These are phyloP conservation scores for Botrylloides violaceus DNA, from an alignment of 23 tunicate genomes.

Conservation along the genomic window DNA sequence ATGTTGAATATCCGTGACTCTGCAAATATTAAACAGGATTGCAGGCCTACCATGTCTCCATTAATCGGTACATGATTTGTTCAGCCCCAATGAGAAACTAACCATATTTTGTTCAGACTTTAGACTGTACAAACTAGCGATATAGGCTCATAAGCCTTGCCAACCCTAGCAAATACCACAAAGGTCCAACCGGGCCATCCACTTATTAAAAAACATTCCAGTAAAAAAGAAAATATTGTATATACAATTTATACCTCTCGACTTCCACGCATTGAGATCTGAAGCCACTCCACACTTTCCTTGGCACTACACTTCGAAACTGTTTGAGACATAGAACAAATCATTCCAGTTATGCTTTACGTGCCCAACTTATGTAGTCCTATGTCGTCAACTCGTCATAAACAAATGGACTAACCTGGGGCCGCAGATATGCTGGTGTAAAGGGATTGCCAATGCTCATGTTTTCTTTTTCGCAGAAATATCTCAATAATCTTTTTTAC, in stretches of 20 bases:
- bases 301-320: conserved; percentile 82
- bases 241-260: conserved; percentile 65
- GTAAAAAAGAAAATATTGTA: too few species aligned
- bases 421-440: conserved; percentile 68
- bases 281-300: conserved; percentile 73
- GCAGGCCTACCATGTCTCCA: too few species aligned
- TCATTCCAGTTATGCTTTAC: background rate
- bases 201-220: too few species aligned
- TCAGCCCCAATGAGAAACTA: too few species aligned
- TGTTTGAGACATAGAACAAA: background rate
- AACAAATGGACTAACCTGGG: too few species aligned
- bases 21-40: conserved; percentile 13
- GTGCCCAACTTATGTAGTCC: too few species aligned
- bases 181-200: background rate
- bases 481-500: conserved; percentile 73
- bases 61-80: too few species aligned
- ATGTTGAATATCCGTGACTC: conserved; percentile 78
- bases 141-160: too few species aligned
- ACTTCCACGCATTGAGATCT: conserved; percentile 52
- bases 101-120: too few species aligned
- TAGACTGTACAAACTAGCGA: too few species aligned
- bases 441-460: conserved; percentile 35
- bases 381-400: too few species aligned
- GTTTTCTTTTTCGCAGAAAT: conserved; percentile 51
- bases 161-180: too few species aligned